phyloP scores from a whole-genome alignment of 2,797 vertebrate genomes.

The Myotis planiceps region DNA sequence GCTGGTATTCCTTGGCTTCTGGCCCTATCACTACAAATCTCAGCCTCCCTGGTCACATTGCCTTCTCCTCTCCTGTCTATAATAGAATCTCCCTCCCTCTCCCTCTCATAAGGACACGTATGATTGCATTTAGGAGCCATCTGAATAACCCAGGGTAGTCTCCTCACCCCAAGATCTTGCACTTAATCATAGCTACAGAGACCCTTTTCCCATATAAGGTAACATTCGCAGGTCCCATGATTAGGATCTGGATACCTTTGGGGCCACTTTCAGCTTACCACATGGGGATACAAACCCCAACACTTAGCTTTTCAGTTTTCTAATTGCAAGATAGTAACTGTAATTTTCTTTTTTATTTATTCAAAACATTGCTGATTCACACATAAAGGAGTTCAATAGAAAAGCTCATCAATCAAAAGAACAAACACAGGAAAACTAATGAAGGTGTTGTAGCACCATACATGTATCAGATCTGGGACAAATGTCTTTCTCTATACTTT shows the following conservation, averaged over 20 bases:
- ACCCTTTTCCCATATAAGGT: not conserved
- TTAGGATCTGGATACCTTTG: not conserved
- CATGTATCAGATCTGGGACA: not conserved
- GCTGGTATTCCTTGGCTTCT: not conserved
- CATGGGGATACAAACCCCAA: not conserved
- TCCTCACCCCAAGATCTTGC: not conserved
- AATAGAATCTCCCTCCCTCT: not conserved
- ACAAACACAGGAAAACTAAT: not conserved
- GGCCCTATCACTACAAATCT: not conserved
- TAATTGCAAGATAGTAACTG: not conserved
- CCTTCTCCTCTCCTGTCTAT: not conserved
- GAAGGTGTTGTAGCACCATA: not conserved
- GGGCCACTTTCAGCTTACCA: not conserved
- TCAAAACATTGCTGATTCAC: not conserved
- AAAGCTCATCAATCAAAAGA: not conserved
- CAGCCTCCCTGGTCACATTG: not conserved
- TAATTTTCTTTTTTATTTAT: not conserved
- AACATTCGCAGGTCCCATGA: not conserved
- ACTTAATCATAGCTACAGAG: not conserved
- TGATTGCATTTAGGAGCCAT: not conserved
- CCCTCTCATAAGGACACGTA: not conserved
- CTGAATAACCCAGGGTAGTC: not conserved
- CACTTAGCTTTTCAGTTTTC: not conserved
- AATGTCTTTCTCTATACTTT: not conserved
- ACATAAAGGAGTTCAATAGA: not conserved